Evolutionary conservation across 37 sponge, comb jelly and placozoan genomes (phyloP).

Genomic region (Corticium candelabrum): DNA sequence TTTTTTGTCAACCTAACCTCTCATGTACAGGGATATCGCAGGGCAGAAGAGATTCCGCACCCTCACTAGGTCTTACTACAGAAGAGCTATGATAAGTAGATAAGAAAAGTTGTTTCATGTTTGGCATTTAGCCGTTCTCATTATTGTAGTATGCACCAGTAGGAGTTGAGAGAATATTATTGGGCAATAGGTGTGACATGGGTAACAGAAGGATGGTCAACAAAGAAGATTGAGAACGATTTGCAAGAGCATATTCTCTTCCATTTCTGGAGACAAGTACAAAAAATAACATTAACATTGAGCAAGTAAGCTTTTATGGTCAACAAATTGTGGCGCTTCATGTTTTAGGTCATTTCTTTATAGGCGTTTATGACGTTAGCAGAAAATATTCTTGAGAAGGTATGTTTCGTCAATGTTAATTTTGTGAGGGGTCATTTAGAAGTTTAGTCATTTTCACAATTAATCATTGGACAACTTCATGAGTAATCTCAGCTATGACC

Average conservation of each 20-base stretch:
- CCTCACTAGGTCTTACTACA: no score
- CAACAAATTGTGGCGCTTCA: not conserved
- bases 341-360: not conserved
- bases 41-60: no score
- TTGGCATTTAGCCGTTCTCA: not conserved
- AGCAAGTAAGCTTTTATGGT: slow-evolving; percentile 31
- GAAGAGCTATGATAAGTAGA: no score
- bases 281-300: slow-evolving; percentile 70
- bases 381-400: not conserved
- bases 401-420: no score
- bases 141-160: slow-evolving; percentile 77
- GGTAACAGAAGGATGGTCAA: slow-evolving; percentile 55
- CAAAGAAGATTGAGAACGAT: slow-evolving; percentile 51
- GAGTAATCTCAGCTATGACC: no score
- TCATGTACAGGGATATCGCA: no score
- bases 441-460: no score
- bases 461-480: no score
- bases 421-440: no score
- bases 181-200: slow-evolving; percentile 92
- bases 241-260: slow-evolving; percentile 57
- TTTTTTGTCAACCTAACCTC: no score
- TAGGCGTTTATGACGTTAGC: not conserved
- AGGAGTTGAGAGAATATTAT: slow-evolving; percentile 77
- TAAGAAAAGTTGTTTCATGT: not conserved
- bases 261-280: slow-evolving; percentile 82